Evolutionary conservation across 1,140 invertebrate genomes (phyloP).

Genomic region (Anoplolepis gracilipes): DNA sequence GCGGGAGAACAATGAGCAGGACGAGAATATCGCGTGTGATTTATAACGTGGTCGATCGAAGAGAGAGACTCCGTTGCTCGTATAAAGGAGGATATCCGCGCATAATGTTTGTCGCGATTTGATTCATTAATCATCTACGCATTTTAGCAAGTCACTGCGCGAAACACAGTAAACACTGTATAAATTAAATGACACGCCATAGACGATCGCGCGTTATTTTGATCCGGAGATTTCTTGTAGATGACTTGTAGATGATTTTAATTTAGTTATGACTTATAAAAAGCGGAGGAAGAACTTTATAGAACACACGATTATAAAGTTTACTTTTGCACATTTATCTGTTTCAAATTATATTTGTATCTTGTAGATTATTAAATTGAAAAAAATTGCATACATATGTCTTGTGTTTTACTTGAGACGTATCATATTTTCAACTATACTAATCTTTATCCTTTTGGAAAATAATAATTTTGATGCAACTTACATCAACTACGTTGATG

Average conservation of each 20-base stretch:
- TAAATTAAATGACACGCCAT: slow-evolving; percentile 57
- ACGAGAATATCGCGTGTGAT: slow-evolving; percentile 68
- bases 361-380: neutral
- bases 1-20: slow-evolving; percentile 34
- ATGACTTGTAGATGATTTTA: neutral
- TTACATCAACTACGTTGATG: neutral
- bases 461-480: slow-evolving; percentile 1
- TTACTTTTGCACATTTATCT: neutral
- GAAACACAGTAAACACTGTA: slow-evolving; percentile 63
- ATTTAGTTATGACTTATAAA: neutral
- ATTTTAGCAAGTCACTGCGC: slow-evolving; percentile 66
- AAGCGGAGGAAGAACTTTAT: no score
- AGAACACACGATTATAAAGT: neutral
- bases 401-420: neutral
- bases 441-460: neutral
- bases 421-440: neutral
- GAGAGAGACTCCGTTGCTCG: slow-evolving; percentile 32
- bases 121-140: slow-evolving; percentile 72
- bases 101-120: slow-evolving; percentile 14
- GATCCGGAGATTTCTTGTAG: neutral
- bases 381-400: neutral
- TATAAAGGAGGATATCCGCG: slow-evolving; percentile 1
- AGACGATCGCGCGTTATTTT: neutral
- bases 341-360: neutral
- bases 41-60: slow-evolving; percentile 63